Conservation (phyloP, 92 coral and sea anemone genomes). For the Epizoanthus scotinus region DNA sequence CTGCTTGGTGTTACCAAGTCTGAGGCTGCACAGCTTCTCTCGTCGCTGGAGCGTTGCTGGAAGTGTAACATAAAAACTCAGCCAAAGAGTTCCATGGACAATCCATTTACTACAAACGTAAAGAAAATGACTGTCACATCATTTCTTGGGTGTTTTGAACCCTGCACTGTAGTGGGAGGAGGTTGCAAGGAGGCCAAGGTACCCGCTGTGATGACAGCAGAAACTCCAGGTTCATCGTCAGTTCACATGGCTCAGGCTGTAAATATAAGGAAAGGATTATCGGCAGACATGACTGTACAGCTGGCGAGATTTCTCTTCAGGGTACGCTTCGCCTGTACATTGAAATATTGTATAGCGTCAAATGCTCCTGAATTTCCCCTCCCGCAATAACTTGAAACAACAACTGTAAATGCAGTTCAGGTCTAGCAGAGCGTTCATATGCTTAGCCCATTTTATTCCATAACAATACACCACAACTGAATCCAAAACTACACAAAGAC, state of each 20-base stretch:
- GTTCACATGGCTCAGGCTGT: constrained; percentile 33
- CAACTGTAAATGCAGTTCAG: too few relatives aligned
- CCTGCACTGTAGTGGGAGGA: constrained; percentile 28
- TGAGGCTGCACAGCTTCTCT: constrained; percentile 74
- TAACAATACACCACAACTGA: too few relatives aligned
- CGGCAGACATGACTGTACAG: constrained; percentile 65
- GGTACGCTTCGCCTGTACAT: constrained; percentile 43
- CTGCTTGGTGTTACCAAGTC: constrained; percentile 80
- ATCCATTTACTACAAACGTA: constrained; percentile 30
- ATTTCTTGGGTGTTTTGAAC: constrained; percentile 94
- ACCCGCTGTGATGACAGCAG: constrained; percentile 1
- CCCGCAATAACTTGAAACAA: too few relatives aligned
- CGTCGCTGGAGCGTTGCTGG: constrained; percentile 55
- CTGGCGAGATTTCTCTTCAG: constrained; percentile 77
- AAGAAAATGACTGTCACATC: constrained; percentile 65
- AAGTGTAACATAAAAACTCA: constrained; percentile 25
- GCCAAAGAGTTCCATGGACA: constrained; percentile 7
- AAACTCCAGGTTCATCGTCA: constrained; percentile 59
- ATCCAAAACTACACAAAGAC: too few relatives aligned
- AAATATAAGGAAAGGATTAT: constrained; percentile 69
- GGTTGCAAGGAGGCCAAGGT: constrained; percentile 13
- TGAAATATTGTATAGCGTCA: background rate
- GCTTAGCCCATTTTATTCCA: too few relatives aligned
- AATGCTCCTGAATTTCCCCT: too few relatives aligned
- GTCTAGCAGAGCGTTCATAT: too few relatives aligned